A percentile compares a stretch with the other conserved stretches of the same genome.
Evolutionary conservation across 2,888 invertebrate species (phyloP).

Genomic region (Busseola fusca): DNA sequence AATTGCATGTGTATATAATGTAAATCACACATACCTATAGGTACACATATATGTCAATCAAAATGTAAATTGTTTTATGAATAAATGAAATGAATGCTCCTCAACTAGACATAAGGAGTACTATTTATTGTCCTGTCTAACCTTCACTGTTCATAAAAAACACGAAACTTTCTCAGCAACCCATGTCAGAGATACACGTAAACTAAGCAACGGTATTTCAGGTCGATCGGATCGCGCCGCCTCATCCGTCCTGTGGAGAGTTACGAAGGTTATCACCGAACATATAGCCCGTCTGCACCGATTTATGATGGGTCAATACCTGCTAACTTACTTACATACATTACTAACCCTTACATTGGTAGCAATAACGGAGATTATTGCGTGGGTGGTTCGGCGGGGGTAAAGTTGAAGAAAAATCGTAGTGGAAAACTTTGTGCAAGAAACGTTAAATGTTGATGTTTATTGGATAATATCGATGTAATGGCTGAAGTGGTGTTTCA

Average conservation of each 20-base stretch:
- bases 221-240: slow-evolving; percentile 62
- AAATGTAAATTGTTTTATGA: too few relatives aligned
- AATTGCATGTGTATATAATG: too few relatives aligned
- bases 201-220: slow-evolving; percentile 60
- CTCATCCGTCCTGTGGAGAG: slow-evolving; percentile 72
- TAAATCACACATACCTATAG: too few relatives aligned
- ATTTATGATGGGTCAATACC: slow-evolving; percentile 77
- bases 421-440: slow-evolving; percentile 63
- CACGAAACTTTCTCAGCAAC: slow-evolving; percentile 7
- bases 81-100: not conserved
- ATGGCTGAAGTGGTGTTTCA: not conserved
- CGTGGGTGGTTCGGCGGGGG: not conserved
- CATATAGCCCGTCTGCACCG: slow-evolving; percentile 73
- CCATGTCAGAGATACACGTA: slow-evolving; percentile 45
- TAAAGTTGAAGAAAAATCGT: slow-evolving; percentile 56
- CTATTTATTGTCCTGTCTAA: not conserved
- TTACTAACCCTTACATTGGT: slow-evolving; percentile 37
- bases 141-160: not conserved
- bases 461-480: not conserved
- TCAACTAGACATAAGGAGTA: not conserved
- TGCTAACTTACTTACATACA: slow-evolving; percentile 37
- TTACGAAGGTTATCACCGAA: slow-evolving; percentile 76
- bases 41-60: too few relatives aligned
- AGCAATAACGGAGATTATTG: slow-evolving; percentile 34
- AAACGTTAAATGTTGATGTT: slow-evolving; percentile 53